phyloP scores from a whole-genome alignment of 2,888 invertebrate species.

The Vandiemenella viatica region DNA sequence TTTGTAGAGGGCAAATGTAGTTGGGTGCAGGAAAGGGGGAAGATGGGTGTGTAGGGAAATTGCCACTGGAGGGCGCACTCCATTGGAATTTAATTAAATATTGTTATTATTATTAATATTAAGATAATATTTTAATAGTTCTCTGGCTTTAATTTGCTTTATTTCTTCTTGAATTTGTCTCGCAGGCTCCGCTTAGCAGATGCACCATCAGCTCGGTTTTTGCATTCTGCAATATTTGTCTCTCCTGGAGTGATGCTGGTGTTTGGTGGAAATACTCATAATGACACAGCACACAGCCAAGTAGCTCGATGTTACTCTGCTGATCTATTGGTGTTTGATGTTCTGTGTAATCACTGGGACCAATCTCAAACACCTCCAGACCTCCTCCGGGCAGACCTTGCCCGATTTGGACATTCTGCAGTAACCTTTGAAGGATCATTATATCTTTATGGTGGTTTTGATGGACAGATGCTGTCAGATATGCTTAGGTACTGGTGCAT shows the following conservation, averaged over 20 bases:
- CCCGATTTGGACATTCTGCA: constrained; percentile 67
- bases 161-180: too few relatives aligned
- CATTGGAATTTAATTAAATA: too few relatives aligned
- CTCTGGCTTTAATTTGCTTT: too few relatives aligned
- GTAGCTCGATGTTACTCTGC: constrained; percentile 82
- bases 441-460: constrained; percentile 81
- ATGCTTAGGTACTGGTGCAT: constrained; percentile 49
- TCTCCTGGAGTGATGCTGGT: constrained; percentile 75
- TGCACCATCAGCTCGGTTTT: constrained; percentile 68
- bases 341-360: constrained; percentile 61
- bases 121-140: too few relatives aligned
- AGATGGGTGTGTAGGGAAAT: too few relatives aligned
- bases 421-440: constrained; percentile 54
- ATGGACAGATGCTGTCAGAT: constrained; percentile 86
- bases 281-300: constrained; percentile 76
- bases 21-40: too few relatives aligned
- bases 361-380: constrained; percentile 21
- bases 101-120: too few relatives aligned
- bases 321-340: constrained; percentile 77
- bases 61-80: too few relatives aligned
- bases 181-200: constrained; percentile 54
- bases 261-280: constrained; percentile 94
- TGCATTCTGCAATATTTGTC: constrained; percentile 78
- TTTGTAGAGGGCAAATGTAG: too few relatives aligned
- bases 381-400: constrained; percentile 40